Evolutionary conservation across 1,140 invertebrate species (phyloP), one percentile per base, ranked within the genome.

Genomic region (Saccostrea cuccullata): DNA sequence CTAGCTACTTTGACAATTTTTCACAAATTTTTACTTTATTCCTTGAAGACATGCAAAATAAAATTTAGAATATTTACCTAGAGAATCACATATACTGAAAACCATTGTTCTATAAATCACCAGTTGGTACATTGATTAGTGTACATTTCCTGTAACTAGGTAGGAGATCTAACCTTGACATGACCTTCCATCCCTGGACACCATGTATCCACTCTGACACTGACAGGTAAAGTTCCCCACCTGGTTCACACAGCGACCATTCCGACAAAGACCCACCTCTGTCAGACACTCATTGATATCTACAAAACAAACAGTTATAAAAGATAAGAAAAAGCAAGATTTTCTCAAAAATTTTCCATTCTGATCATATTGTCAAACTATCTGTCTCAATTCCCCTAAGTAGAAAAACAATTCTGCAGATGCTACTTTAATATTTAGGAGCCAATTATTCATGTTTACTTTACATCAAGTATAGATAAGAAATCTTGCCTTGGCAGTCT

Each of bases 241-340:
- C 0, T 91, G 94, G 89, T 95, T 95, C 23, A 90, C 86, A 90
- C 92, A 98, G 58, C 96, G 95, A 12, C 97, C 97, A 94, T 98
- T 96, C 20, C 94, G 90, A 93, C 96, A 96, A 13, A 97, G 96
- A 30, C 96, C 95, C 15, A 90, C 94, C 55, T 97, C 96, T 77
- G 96, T 97, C 83, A 96, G 96, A 94, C 98, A 98, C 86, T 96
- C 96, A 89, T 98, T 97, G 9, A 96, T 97, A 88, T 96, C 96
- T 55, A 95, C 23, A 87, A 88, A 55, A 77, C 70, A 85, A 55
- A 40, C 67, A 77, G 26, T 55, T 40, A 86, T 85, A 11, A 36
- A 23, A 6, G 5, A 82, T 47, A 30, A 82, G 36, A 23, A n/a
- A 20, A 8, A 77, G 6, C 36, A 26, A 82, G 5, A 82, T 30